These are phyloP conservation scores for Ooceraea biroi DNA, from an alignment of 1,140 invertebrate genomes.

Conservation along the genomic window DNA sequence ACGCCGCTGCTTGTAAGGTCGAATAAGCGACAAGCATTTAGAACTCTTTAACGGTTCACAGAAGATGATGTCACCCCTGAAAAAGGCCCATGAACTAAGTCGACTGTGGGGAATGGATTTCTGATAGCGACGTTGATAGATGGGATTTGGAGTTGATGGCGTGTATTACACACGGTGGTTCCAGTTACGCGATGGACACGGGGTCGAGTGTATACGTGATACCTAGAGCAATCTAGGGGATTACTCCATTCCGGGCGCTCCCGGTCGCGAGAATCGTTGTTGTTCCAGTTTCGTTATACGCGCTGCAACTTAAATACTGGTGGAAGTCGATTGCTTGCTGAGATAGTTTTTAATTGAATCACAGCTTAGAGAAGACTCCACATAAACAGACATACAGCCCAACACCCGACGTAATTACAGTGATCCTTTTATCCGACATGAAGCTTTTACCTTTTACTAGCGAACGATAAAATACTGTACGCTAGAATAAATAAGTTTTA, in stretches of 20 bases:
- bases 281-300: not conserved
- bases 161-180: constrained; percentile 49
- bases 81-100: constrained; percentile 35
- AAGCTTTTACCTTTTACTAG: not conserved
- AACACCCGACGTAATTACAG: not conserved
- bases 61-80: constrained; percentile 22
- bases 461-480: not conserved
- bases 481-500: not conserved
- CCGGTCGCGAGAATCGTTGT: not conserved
- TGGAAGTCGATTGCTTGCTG: not conserved
- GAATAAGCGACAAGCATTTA: constrained; percentile 56
- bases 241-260: not conserved
- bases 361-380: not conserved
- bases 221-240: constrained; percentile 22
- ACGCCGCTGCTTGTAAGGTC: not conserved
- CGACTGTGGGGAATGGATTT: constrained; percentile 49
- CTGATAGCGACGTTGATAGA: constrained; percentile 72
- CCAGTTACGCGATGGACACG: constrained; percentile 38
- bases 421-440: not conserved
- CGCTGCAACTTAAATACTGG: not conserved
- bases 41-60: constrained; percentile 54
- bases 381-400: not conserved
- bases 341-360: constrained; percentile 23
- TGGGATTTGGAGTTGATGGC: constrained; percentile 56
- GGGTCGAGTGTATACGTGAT: constrained; percentile 25